Conservation (phyloP, 2,888 invertebrate genomes). For the Cataglyphis rosenhaueri region DNA sequence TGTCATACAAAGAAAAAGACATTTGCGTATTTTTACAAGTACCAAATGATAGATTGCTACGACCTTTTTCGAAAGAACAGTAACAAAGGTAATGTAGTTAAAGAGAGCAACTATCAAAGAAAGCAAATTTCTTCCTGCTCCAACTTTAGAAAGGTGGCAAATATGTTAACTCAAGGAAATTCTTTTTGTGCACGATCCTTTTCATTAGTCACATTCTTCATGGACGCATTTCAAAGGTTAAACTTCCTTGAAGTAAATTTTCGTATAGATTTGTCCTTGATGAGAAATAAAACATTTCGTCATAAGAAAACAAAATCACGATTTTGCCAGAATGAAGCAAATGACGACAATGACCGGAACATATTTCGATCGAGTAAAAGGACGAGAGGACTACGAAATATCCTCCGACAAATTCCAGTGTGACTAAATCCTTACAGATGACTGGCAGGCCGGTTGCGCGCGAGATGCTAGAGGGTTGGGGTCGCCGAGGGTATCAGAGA, state of each 20-base stretch:
- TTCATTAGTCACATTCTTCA: background rate
- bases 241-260: background rate
- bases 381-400: slow-evolving; percentile 65
- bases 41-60: background rate
- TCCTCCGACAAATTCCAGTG: slow-evolving; percentile 82
- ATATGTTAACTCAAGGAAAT: background rate
- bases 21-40: background rate
- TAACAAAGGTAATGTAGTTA: background rate
- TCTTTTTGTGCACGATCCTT: background rate
- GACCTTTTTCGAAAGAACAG: background rate
- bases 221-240: background rate
- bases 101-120: background rate
- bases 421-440: slow-evolving; percentile 84
- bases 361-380: slow-evolving; percentile 67
- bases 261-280: background rate
- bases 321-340: background rate
- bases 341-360: slow-evolving; percentile 16
- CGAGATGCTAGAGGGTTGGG: slow-evolving; percentile 80
- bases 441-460: slow-evolving; percentile 82
- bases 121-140: background rate
- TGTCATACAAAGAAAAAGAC: background rate
- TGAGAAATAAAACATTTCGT: background rate
- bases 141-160: background rate
- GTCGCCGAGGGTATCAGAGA: slow-evolving; percentile 81
- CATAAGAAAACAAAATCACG: background rate